A percentile compares a stretch with the other conserved stretches of the same genome.
These are phyloP conservation scores for Plotosus lineatus DNA, from an alignment of 2,113 vertebrate species.

Conservation along the genomic window DNA sequence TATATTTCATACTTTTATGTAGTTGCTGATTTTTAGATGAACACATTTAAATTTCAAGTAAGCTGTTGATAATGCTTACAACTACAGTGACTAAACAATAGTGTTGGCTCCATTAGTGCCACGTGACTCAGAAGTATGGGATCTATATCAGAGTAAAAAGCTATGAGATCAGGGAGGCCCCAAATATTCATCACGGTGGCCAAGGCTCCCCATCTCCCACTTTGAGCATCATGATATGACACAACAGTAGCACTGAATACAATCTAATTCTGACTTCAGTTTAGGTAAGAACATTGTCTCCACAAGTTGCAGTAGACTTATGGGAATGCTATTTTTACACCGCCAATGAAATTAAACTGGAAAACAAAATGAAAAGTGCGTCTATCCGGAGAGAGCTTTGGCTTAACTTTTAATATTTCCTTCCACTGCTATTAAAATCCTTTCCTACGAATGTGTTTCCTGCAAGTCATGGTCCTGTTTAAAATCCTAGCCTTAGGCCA, in stretches of 20 bases:
- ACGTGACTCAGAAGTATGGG: no score
- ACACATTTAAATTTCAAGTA: not conserved
- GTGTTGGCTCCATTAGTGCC: not conserved
- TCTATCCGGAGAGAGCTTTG: not conserved
- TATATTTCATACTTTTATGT: not conserved
- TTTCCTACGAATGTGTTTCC: constrained; percentile 54
- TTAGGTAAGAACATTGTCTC: not conserved
- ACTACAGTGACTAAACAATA: not conserved
- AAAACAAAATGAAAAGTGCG: not conserved
- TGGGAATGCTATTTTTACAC: not conserved
- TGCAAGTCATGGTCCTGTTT: constrained; percentile 30
- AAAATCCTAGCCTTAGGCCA: constrained; percentile 34
- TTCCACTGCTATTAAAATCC: not conserved
- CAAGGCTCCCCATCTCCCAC: not conserved
- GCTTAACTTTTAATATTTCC: not conserved
- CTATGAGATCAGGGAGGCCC: not conserved
- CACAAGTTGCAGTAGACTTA: not conserved
- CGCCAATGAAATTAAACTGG: not conserved
- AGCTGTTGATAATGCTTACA: not conserved
- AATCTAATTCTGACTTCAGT: not conserved
- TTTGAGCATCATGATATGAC: not conserved
- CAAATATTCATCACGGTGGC: not conserved
- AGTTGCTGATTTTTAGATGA: not conserved
- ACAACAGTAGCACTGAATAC: not conserved
- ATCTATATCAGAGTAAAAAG: not conserved